A percentile compares a stretch with the other conserved stretches of the same genome.
Evolutionary conservation across 2,797 vertebrate species (phyloP).

Genomic region (Neostethus bicornis): DNA sequence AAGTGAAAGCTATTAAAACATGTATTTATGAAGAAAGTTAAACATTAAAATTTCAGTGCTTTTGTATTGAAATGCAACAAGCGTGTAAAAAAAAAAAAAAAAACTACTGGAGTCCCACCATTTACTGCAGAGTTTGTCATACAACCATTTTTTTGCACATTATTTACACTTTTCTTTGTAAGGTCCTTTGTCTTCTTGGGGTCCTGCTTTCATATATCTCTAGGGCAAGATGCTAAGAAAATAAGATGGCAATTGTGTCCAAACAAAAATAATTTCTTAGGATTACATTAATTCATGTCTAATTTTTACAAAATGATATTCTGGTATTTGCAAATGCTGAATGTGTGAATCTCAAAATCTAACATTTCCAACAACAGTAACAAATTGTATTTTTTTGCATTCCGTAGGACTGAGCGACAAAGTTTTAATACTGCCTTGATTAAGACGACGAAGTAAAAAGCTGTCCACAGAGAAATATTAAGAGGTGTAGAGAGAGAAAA

Average conservation of each 20-base stretch:
- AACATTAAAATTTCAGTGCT: conserved; percentile 11
- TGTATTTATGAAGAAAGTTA: conserved; percentile 6
- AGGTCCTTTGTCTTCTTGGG: conserved; percentile 52
- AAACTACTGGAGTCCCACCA: too few species aligned
- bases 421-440: conserved; percentile 24
- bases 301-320: conserved; percentile 51
- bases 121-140: conserved; percentile 58
- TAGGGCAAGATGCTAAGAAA: conserved; percentile 59
- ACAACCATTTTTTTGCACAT: conserved; percentile 31
- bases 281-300: conserved; percentile 66
- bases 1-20: too few species aligned
- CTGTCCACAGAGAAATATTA: conserved; percentile 16
- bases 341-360: conserved; percentile 26
- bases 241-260: conserved; percentile 64
- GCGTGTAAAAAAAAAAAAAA: too few species aligned
- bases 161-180: conserved; percentile 36
- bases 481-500: conserved; percentile 32
- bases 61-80: conserved; percentile 36
- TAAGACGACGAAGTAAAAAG: conserved; percentile 31
- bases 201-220: conserved; percentile 58
- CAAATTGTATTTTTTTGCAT: background rate
- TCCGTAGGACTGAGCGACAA: conserved; percentile 9
- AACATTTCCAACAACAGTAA: conserved; percentile 17
- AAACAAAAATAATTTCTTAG: conserved; percentile 61
- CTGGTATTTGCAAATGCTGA: conserved; percentile 21